Conservation (phyloP, 2,888 invertebrate species). For the Troides oblongomaculatus region DNA sequence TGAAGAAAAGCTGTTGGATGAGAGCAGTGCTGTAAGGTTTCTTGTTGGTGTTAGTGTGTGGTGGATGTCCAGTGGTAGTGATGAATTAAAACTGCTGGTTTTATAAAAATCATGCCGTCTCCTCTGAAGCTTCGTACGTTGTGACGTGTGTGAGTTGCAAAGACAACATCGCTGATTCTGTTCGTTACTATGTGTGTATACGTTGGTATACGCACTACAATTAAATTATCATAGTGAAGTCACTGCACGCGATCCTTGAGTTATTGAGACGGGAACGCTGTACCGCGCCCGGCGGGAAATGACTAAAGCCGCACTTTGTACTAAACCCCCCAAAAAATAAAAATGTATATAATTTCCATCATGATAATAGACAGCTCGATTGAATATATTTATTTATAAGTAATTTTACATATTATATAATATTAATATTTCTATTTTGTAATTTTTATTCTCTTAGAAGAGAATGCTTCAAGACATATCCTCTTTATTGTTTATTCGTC, state of each 20-base stretch:
- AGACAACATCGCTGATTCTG: slow-evolving; percentile 38
- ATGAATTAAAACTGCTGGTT: neutral
- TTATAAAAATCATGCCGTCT: neutral
- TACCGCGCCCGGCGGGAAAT: slow-evolving; percentile 16
- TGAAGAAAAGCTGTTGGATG: no score
- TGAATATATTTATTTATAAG: no score
- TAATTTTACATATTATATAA: no score
- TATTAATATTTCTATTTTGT: no score
- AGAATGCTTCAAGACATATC: no score
- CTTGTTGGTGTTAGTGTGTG: no score
- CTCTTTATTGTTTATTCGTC: no score
- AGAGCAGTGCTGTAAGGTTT: no score
- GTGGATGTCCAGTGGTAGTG: no score
- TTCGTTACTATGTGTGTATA: slow-evolving; percentile 54
- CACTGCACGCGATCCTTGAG: slow-evolving; percentile 70
- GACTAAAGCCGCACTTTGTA: neutral
- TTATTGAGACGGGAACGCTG: slow-evolving; percentile 56
- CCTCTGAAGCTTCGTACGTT: slow-evolving; percentile 3
- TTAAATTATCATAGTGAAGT: slow-evolving; percentile 78
- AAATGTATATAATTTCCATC: neutral
- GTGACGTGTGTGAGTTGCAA: slow-evolving; percentile 30
- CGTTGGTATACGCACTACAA: slow-evolving; percentile 70
- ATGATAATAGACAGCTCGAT: no score
- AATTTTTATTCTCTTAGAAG: no score
- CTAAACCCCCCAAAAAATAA: neutral